Conservation (phyloP, 2,888 invertebrate genomes). For the Dione vanillae region DNA sequence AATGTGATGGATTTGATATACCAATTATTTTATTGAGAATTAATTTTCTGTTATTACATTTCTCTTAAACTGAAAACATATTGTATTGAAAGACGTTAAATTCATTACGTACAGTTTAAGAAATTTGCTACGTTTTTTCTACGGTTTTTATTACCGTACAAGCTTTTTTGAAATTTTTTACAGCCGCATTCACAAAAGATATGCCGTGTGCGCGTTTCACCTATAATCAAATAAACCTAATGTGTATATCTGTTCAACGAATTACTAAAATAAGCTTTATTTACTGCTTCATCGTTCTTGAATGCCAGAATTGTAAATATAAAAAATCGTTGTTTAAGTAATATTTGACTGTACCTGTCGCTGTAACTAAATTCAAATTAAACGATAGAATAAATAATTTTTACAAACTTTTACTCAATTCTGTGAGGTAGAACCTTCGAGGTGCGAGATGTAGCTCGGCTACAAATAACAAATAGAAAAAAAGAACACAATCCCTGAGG, state of each 20-base stretch:
- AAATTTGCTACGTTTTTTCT: constrained; percentile 33
- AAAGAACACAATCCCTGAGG: constrained; percentile 74
- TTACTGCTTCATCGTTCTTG: neutral
- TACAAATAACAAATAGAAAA: constrained; percentile 76
- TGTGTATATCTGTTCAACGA: constrained; percentile 6
- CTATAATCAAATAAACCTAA: constrained; percentile 29
- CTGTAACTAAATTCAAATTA: neutral
- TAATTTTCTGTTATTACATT: constrained; percentile 31
- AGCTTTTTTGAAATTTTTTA: constrained; percentile 37
- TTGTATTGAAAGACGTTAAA: constrained; percentile 35
- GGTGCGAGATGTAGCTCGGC: constrained; percentile 69
- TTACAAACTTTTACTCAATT: constrained; percentile 33
- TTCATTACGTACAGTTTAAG: constrained; percentile 39
- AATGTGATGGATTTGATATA: constrained; percentile 29
- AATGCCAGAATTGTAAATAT: neutral
- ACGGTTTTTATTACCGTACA: constrained; percentile 36
- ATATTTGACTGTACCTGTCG: neutral
- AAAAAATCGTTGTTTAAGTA: neutral
- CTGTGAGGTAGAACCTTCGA: constrained; percentile 41
- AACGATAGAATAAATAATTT: constrained; percentile 12
- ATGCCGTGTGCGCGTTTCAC: constrained; percentile 14
- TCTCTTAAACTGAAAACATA: constrained; percentile 32
- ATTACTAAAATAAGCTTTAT: constrained; percentile 3
- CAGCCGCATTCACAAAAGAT: constrained; percentile 26
- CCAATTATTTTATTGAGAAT: constrained; percentile 34